A percentile compares a stretch with the other conserved stretches of the same genome.
These are phyloP conservation scores for Chromis chromis DNA, from an alignment of 2,797 vertebrate genomes.

Conservation along the genomic window DNA sequence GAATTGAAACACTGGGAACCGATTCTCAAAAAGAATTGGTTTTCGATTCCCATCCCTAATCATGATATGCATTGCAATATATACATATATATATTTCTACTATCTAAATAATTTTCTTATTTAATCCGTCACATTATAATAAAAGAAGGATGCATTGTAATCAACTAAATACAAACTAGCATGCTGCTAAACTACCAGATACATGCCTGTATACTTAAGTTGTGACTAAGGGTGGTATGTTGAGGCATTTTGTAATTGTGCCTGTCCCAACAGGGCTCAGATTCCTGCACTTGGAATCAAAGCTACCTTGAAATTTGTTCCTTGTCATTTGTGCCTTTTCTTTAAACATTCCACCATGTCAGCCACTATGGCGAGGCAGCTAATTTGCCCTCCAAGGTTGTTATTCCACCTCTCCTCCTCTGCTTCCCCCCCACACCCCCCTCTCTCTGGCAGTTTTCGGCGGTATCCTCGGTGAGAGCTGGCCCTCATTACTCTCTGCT, in stretches of 20 bases:
- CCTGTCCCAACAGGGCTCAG: slow-evolving; percentile 17
- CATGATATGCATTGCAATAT: too few species aligned
- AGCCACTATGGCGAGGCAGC: slow-evolving; percentile 42
- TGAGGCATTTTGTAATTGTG: slow-evolving; percentile 20
- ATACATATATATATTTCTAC: too few species aligned
- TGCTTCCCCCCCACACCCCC: background rate
- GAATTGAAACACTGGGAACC: too few species aligned
- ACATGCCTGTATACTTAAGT: background rate
- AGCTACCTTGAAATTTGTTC: slow-evolving; percentile 40
- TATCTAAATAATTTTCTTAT: background rate
- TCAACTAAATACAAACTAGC: background rate
- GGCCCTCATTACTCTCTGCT: slow-evolving; percentile 76
- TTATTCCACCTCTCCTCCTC: slow-evolving; percentile 35
- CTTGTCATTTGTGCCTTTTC: slow-evolving; percentile 54
- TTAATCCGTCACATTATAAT: background rate
- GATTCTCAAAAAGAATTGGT: too few species aligned
- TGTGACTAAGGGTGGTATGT: background rate
- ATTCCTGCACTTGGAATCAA: slow-evolving; percentile 41
- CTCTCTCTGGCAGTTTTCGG: slow-evolving; percentile 46
- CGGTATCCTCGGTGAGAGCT: slow-evolving; percentile 61
- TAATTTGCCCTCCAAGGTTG: slow-evolving; percentile 66
- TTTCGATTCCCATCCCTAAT: too few species aligned
- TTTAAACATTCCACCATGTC: slow-evolving; percentile 43
- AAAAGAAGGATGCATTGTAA: background rate
- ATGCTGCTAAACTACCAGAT: background rate